These are phyloP conservation scores for Umimayanthus kanabou DNA, from an alignment of 92 coral and sea anemone genomes.

Conservation along the genomic window DNA sequence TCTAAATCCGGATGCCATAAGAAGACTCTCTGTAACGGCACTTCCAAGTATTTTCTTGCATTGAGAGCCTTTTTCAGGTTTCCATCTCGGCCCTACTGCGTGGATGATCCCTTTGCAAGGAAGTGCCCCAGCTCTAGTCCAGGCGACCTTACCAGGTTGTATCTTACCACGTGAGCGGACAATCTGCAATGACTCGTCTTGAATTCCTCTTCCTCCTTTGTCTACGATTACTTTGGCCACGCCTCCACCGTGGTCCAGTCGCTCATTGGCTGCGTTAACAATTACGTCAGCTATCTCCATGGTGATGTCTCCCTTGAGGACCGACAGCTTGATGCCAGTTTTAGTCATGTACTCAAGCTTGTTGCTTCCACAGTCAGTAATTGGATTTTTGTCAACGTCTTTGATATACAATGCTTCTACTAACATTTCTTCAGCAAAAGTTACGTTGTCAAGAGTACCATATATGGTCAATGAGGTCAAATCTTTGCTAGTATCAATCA, in stretches of 20 bases:
- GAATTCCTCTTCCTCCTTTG: slow-evolving; percentile 43
- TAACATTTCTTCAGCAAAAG: slow-evolving; percentile 3
- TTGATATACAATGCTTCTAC: not conserved
- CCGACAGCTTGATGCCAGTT: slow-evolving; percentile 41
- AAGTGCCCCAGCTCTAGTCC: slow-evolving; percentile 46
- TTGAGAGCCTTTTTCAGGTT: not conserved
- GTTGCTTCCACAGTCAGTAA: not conserved
- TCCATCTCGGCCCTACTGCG: slow-evolving; percentile 56
- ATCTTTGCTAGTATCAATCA: not conserved
- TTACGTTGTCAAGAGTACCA: not conserved
- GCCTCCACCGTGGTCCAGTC: slow-evolving; percentile 35
- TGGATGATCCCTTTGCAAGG: slow-evolving; percentile 46
- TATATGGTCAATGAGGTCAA: slow-evolving; percentile 14
- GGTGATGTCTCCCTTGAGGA: slow-evolving; percentile 52
- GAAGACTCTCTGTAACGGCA: slow-evolving; percentile 42
- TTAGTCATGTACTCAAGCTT: slow-evolving; percentile 9
- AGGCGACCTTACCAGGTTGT: slow-evolving; percentile 36
- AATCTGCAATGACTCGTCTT: slow-evolving; percentile 21
- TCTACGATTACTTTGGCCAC: slow-evolving; percentile 48
- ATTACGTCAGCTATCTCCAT: slow-evolving; percentile 46
- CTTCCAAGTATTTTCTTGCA: slow-evolving; percentile 25
- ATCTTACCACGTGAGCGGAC: not conserved
- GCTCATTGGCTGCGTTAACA: slow-evolving; percentile 50
- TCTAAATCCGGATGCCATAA: slow-evolving; percentile 37
- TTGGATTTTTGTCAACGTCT: not conserved